These are phyloP conservation scores for Psilopsiagon aurifrons DNA, from an alignment of 2,113 vertebrate genomes.

Conservation along the genomic window DNA sequence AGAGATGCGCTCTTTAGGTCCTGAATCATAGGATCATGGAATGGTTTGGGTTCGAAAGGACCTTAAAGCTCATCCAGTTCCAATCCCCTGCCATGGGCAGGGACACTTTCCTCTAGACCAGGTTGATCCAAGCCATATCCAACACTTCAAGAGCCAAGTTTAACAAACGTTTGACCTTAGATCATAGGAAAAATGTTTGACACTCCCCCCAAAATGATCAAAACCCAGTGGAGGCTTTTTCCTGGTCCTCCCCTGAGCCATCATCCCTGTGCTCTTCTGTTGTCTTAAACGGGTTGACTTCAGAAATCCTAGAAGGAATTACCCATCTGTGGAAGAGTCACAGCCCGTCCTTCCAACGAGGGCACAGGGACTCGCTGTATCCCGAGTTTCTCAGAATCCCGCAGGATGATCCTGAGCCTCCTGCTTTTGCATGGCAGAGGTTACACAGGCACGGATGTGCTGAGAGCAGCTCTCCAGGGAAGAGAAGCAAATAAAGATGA, in stretches of 20 bases:
- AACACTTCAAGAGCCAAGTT: not conserved
- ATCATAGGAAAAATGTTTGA: not conserved
- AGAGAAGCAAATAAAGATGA: not conserved
- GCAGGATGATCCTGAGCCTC: accelerated
- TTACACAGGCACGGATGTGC: not conserved
- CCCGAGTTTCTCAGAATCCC: not conserved
- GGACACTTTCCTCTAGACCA: not conserved
- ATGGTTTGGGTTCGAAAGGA: not conserved
- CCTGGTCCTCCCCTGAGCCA: not conserved
- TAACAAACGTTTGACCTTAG: not conserved
- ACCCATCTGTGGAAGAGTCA: not conserved
- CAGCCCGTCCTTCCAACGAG: not conserved
- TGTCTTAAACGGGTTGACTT: not conserved
- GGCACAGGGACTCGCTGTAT: accelerated
- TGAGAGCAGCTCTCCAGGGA: not conserved
- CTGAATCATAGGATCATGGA: not conserved
- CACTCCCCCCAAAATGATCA: not conserved
- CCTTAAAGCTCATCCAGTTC: not conserved
- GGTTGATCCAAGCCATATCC: not conserved
- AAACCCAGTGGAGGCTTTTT: not conserved
- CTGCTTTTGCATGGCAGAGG: not conserved
- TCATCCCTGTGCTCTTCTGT: not conserved
- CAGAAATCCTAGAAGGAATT: not conserved
- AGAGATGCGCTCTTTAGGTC: accelerated
- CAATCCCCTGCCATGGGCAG: not conserved